phyloP scores from a whole-genome alignment of 2,888 invertebrate genomes.

The Julus scanicus region DNA sequence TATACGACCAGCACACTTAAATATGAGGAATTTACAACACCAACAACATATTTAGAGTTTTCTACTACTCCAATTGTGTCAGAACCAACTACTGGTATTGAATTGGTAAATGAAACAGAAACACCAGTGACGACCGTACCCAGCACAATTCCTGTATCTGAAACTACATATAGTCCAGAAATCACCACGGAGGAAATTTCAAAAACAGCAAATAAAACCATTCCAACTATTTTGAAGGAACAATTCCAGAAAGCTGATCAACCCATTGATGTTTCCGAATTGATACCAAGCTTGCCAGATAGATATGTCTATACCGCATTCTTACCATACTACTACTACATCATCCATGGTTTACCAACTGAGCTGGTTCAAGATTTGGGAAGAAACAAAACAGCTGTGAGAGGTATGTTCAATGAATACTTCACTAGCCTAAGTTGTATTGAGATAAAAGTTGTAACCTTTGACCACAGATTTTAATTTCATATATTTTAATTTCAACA shows the following conservation, averaged over 20 bases:
- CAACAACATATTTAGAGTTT: background rate
- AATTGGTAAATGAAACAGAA: background rate
- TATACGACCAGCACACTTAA: background rate
- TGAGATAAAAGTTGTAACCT: background rate
- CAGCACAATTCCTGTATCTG: background rate
- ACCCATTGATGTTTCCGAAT: slow-evolving; percentile 40
- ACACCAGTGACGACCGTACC: background rate
- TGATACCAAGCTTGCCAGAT: slow-evolving; percentile 36
- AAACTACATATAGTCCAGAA: background rate
- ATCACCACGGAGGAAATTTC: background rate
- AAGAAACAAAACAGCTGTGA: slow-evolving; percentile 50
- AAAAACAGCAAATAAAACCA: slow-evolving; percentile 45
- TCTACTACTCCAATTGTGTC: background rate
- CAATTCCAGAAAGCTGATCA: slow-evolving; percentile 51
- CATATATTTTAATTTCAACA: background rate
- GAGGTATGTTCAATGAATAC: background rate
- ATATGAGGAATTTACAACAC: background rate
- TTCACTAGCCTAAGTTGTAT: background rate
- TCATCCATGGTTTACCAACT: slow-evolving; percentile 11
- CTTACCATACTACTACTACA: slow-evolving; percentile 51
- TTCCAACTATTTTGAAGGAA: slow-evolving; percentile 19
- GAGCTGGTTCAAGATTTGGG: slow-evolving; percentile 44
- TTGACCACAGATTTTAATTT: background rate
- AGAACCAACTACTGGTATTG: background rate
- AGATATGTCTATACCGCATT: slow-evolving; percentile 50